Evolutionary conservation across 2,888 invertebrate species (phyloP), one percentile per base, ranked within the genome.

Genomic region (Rhabditoides inermis): DNA sequence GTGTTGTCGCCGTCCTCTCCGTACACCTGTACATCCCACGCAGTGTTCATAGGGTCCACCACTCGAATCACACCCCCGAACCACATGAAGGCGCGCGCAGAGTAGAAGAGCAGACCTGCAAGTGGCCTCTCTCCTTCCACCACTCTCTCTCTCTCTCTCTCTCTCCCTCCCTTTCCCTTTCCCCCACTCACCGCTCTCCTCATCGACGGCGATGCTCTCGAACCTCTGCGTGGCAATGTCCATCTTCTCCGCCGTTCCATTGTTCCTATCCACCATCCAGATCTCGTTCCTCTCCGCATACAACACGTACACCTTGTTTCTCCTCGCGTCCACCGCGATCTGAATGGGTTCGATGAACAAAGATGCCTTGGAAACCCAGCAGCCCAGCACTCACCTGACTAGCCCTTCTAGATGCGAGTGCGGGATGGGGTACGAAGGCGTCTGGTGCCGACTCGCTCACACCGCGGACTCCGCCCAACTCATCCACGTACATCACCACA

Each of bases 221-320:
- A n/a, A n/a, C n/a, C n/a, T n/a, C n/a, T n/a, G n/a, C n/a, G n/a
- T n/a, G n/a, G n/a, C n/a, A n/a, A n/a, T n/a, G n/a, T n/a, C n/a
- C n/a, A n/a, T n/a, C n/a, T n/a, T n/a, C n/a, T n/a, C n/a, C n/a
- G n/a, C n/a, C n/a, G n/a, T n/a, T n/a, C n/a, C n/a, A n/a, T n/a
- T 51, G 25, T 55, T 53, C 15, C 84, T 84, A 20, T 86, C 87
- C 78, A 86, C 86, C 72, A 83, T 81, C 56, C 56, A 63, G 1
- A 64, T 49, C 44, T 61, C 60, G 41, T 63, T 63, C 20, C 36
- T 28, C 20, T 56, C 58, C 7, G 53, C 49, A n/a, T 55, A 58
- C 28, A 59, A 58, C 5, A 57, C 12, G 40, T 39, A 39, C 15
- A 56, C 61, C 40, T 53, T 12, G 28, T 53, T 52, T 10, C 47